A percentile compares a stretch with the other conserved stretches of the same genome.
Conservation (phyloP, 2,797 vertebrate genomes). For the Gastrophryne carolinensis region DNA sequence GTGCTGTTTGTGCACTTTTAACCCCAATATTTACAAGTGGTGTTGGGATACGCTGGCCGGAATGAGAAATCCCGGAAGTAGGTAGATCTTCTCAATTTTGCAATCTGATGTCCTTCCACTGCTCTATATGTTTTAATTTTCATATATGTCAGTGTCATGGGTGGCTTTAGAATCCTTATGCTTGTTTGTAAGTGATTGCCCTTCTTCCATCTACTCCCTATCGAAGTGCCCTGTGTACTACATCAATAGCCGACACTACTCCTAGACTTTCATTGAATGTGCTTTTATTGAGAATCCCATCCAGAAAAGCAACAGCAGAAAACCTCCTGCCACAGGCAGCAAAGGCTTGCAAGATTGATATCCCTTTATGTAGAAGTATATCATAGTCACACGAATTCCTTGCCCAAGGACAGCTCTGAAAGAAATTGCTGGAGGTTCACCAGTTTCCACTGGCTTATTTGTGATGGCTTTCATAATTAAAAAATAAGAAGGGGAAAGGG, state of each 20-base stretch:
- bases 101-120: too few relatives aligned
- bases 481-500: background rate
- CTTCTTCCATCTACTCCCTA: background rate
- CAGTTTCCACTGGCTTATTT: background rate
- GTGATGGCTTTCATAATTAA: slow-evolving; percentile 18
- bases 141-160: too few relatives aligned
- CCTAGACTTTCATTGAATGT: slow-evolving; percentile 23
- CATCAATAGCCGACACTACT: slow-evolving; percentile 3
- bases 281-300: slow-evolving; percentile 12
- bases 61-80: too few relatives aligned
- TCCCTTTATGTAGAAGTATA: slow-evolving; percentile 29
- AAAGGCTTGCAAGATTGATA: slow-evolving; percentile 34
- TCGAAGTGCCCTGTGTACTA: background rate
- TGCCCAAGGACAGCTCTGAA: slow-evolving; percentile 38
- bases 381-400: slow-evolving; percentile 31
- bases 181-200: background rate
- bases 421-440: slow-evolving; percentile 14
- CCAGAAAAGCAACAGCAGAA: slow-evolving; percentile 10
- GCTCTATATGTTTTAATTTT: too few relatives aligned
- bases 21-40: too few relatives aligned
- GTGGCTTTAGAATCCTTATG: background rate
- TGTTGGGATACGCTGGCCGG: too few relatives aligned
- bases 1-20: too few relatives aligned
- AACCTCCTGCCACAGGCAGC: slow-evolving; percentile 35
- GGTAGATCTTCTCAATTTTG: too few relatives aligned